phyloP scores from a whole-genome alignment of 2,888 invertebrate genomes.

The Euzophera pinguis region DNA sequence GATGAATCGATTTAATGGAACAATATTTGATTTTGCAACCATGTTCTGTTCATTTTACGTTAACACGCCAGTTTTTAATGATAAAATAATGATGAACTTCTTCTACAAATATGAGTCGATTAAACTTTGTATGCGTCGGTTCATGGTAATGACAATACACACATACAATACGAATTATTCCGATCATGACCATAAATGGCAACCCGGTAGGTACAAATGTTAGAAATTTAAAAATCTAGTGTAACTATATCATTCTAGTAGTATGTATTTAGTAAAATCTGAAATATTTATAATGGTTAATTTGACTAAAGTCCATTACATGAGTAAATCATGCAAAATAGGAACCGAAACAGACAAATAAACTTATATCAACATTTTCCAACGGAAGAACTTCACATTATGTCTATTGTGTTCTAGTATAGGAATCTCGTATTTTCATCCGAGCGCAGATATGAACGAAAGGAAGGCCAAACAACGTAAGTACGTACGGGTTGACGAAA shows the following conservation, averaged over 20 bases:
- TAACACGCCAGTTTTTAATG: background rate
- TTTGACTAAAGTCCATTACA: no score
- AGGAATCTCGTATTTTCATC: constrained; percentile 69
- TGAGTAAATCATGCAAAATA: background rate
- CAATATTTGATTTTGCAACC: background rate
- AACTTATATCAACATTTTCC: constrained; percentile 64
- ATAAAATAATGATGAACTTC: background rate
- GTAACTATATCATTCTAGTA: no score
- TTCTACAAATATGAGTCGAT: no score
- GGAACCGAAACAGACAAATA: constrained; percentile 57
- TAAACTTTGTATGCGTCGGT: background rate
- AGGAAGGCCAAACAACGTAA: constrained; percentile 44
- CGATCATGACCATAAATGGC: no score
- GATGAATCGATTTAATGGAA: constrained; percentile 1
- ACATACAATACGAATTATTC: no score
- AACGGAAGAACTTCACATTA: constrained; percentile 54
- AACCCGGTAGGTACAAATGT: no score
- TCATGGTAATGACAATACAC: no score
- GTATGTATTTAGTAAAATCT: background rate
- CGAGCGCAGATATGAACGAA: constrained; percentile 49
- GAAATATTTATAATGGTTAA: no score
- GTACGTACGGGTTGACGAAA: constrained; percentile 51
- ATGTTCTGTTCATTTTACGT: background rate
- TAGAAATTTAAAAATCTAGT: no score
- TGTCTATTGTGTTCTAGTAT: constrained; percentile 58